Percentiles rank a stretch among this genome's conserved stretches.
These are phyloP conservation scores for Cheiracanthium punctorium DNA, from an alignment of 2,888 invertebrate genomes.

Conservation along the genomic window DNA sequence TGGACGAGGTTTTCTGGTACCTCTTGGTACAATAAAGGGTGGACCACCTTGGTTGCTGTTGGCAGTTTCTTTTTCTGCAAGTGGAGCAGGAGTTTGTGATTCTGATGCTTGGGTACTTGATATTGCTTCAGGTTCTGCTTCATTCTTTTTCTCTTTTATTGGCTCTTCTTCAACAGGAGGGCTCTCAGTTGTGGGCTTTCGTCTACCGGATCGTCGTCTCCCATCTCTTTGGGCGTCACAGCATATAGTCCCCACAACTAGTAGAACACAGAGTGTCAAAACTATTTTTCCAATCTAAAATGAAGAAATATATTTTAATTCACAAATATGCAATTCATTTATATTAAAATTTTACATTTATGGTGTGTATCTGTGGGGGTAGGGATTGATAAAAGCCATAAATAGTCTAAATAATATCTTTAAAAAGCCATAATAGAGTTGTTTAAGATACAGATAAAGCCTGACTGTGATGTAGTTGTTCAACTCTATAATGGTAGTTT, in stretches of 20 bases:
- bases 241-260: neutral
- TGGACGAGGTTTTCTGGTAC: slow-evolving; percentile 53
- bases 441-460: too few species aligned
- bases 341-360: too few species aligned
- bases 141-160: slow-evolving; percentile 31
- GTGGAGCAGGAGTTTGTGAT: slow-evolving; percentile 28
- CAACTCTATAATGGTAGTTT: too few species aligned
- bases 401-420: too few species aligned
- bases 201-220: slow-evolving; percentile 44
- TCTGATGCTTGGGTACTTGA: slow-evolving; percentile 18
- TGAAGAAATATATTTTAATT: neutral
- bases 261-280: neutral
- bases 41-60: slow-evolving; percentile 33
- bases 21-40: slow-evolving; percentile 50
- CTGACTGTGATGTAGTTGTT: too few species aligned
- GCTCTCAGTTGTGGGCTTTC: slow-evolving; percentile 41
- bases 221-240: slow-evolving; percentile 48
- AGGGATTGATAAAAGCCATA: too few species aligned
- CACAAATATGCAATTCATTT: too few species aligned
- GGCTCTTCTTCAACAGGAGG: slow-evolving; percentile 24
- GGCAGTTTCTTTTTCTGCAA: slow-evolving; percentile 5
- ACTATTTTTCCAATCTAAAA: neutral
- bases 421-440: too few species aligned
- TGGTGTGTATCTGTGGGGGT: too few species aligned
- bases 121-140: slow-evolving; percentile 31